Evolutionary conservation across 2,888 invertebrate genomes (phyloP).

Genomic region (Molanna angustata): DNA sequence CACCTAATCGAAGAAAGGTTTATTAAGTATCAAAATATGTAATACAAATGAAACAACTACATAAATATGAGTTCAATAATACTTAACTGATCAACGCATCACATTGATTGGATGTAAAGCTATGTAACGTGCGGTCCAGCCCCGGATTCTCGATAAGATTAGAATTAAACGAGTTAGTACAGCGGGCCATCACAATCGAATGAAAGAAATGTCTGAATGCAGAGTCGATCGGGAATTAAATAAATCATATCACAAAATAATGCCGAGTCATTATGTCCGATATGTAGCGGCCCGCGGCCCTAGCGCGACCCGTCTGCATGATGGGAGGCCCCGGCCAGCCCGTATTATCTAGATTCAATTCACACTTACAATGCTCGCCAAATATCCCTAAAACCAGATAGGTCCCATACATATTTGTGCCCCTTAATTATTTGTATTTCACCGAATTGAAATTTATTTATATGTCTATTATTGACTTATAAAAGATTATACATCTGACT

Average conservation of each 20-base stretch:
- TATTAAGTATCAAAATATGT: too few relatives aligned
- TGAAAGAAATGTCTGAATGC: conserved; percentile 31
- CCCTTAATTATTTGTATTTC: too few relatives aligned
- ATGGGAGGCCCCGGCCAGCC: not conserved
- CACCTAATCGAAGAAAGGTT: too few relatives aligned
- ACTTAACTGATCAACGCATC: too few relatives aligned
- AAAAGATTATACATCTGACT: too few relatives aligned
- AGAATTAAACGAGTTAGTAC: conserved; percentile 20
- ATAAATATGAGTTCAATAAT: too few relatives aligned
- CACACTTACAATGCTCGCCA: conserved; percentile 5
- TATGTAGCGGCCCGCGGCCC: not conserved
- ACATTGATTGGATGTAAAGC: conserved; percentile 11
- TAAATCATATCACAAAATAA: conserved; percentile 29
- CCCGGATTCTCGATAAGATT: conserved; percentile 23
- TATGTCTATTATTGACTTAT: too few relatives aligned
- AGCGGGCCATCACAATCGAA: conserved; percentile 25
- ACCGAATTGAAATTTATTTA: too few relatives aligned
- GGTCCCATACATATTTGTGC: too few relatives aligned
- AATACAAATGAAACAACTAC: too few relatives aligned
- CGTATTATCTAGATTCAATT: conserved; percentile 1
- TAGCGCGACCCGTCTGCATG: not conserved
- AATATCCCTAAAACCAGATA: too few relatives aligned
- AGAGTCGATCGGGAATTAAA: conserved; percentile 30
- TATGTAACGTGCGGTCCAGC: too few relatives aligned
- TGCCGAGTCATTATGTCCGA: conserved; percentile 26